A percentile compares a stretch with the other conserved stretches of the same genome.
These are phyloP conservation scores for Chaetoderma sp. DNA, from an alignment of 2,888 invertebrate genomes.

Conservation along the genomic window DNA sequence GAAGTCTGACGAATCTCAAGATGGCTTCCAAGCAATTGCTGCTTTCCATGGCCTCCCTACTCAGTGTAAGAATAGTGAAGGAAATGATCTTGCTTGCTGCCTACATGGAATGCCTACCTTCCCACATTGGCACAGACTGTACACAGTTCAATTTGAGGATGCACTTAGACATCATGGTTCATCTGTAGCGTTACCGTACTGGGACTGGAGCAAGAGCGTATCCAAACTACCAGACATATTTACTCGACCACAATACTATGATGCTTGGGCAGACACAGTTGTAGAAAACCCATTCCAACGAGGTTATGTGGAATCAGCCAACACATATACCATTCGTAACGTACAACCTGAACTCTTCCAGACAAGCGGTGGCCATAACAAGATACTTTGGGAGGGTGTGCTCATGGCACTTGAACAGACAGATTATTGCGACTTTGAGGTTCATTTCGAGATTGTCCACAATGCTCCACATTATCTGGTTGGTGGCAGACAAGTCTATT, in stretches of 20 bases:
- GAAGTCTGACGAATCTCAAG: slow-evolving; percentile 23
- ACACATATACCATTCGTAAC: slow-evolving; percentile 35
- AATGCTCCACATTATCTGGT: slow-evolving; percentile 18
- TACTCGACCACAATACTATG: slow-evolving; percentile 30
- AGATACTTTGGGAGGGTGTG: slow-evolving; percentile 21
- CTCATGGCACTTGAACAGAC: slow-evolving; percentile 1
- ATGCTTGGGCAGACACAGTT: slow-evolving; percentile 33
- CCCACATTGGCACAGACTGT: slow-evolving; percentile 33
- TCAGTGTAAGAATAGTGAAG: slow-evolving; percentile 2
- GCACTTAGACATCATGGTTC: slow-evolving; percentile 19
- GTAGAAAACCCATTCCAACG: slow-evolving; percentile 30
- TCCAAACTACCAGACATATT: slow-evolving; percentile 28
- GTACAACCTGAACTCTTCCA: slow-evolving; percentile 32
- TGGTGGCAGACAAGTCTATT: not conserved
- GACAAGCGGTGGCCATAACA: slow-evolving; percentile 23
- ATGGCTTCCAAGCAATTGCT: slow-evolving; percentile 25
- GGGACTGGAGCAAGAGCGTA: slow-evolving; percentile 41
- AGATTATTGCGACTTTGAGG: slow-evolving; percentile 10
- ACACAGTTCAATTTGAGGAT: slow-evolving; percentile 31
- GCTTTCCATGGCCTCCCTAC: slow-evolving; percentile 26
- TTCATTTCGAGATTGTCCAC: slow-evolving; percentile 26
- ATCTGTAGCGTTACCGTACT: slow-evolving; percentile 35
- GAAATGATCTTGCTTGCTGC: slow-evolving; percentile 22
- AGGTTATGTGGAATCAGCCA: slow-evolving; percentile 23
- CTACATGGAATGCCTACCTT: slow-evolving; percentile 31